Base-by-base conservation (phyloP, 2,797 vertebrate genomes). In the Zalophus californianus region DNA sequence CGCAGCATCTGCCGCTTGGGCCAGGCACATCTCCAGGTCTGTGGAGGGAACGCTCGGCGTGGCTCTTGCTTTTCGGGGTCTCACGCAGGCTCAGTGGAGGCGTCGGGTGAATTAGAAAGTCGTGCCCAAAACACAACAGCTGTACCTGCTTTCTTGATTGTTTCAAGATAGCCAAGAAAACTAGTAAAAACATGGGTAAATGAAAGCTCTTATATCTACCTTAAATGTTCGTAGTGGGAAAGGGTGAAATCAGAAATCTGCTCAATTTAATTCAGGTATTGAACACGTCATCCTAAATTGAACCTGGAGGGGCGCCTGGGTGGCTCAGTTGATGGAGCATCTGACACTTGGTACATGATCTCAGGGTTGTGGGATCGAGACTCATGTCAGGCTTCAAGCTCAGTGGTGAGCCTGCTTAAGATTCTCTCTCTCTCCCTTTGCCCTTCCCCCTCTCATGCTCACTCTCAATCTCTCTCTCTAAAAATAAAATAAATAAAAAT, bases 201-300 rank as follows among this genome's bases (percentile, higher is more conserved):
- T 25, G 0, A 12, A 54, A 29, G 41, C 35, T 77, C 62, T 15
- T 7, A 29, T 15, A 14, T 5, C 15, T 18, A 41, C 92, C 38
- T 18, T 2, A 6, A 9, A 13, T 6, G n/a, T 4, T 10, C 11
- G 0, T 8, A 5, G 9, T 5, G 50, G 52, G 18, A 75, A 23
- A 62, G 50, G 0, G 18, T 0, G 7, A 60, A 54, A 1, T 50
- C 18, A 5, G 60, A 52, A 32, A 23, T 1, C 29, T 9, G 10
- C 2, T 18, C n/a, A 0, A 2, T 0, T 18, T 21, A 23, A 3
- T 13, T 4, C 5, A 0, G 14, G 23, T 0, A 0, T 2, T 15
- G 13, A 7, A 7, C 14, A 29, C 18, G 1, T 25, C 5, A 6
- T 52, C 44, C 15, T 32, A 5, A 16, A 29, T 8, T 3, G 44